Evolutionary conservation across 1,140 invertebrate genomes (phyloP).

Genomic region (Heliconius himera): DNA sequence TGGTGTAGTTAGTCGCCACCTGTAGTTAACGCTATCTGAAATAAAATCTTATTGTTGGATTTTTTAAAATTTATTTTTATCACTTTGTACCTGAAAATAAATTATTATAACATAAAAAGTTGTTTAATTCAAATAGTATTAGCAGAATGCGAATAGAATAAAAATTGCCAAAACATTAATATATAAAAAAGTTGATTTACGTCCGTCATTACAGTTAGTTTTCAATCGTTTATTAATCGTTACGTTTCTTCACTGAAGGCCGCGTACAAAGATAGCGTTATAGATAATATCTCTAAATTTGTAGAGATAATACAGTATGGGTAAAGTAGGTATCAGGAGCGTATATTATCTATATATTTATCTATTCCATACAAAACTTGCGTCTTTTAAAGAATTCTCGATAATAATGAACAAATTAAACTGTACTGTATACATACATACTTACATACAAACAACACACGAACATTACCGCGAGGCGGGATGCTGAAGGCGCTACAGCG

Average conservation of each 20-base stretch:
- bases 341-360: neutral
- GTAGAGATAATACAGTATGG: neutral
- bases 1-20: neutral
- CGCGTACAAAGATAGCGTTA: neutral
- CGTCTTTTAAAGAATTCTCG: neutral
- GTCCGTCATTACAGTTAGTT: no score
- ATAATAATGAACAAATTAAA: neutral
- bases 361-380: neutral
- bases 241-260: no score
- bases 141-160: neutral
- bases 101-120: slow-evolving; percentile 29
- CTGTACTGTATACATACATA: neutral
- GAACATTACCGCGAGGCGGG: slow-evolving; percentile 14
- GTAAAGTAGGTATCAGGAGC: neutral
- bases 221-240: no score
- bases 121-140: slow-evolving; percentile 32
- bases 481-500: slow-evolving; percentile 30
- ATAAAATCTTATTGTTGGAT: neutral
- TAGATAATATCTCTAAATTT: neutral
- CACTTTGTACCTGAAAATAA: slow-evolving; percentile 45
- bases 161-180: neutral
- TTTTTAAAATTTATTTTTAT: neutral
- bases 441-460: slow-evolving; percentile 13
- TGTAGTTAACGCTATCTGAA: neutral
- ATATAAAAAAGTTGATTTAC: neutral